A percentile compares a stretch with the other conserved stretches of the same genome.
phyloP scores from a whole-genome alignment of 2,888 invertebrate genomes.

The Neria commutata region DNA sequence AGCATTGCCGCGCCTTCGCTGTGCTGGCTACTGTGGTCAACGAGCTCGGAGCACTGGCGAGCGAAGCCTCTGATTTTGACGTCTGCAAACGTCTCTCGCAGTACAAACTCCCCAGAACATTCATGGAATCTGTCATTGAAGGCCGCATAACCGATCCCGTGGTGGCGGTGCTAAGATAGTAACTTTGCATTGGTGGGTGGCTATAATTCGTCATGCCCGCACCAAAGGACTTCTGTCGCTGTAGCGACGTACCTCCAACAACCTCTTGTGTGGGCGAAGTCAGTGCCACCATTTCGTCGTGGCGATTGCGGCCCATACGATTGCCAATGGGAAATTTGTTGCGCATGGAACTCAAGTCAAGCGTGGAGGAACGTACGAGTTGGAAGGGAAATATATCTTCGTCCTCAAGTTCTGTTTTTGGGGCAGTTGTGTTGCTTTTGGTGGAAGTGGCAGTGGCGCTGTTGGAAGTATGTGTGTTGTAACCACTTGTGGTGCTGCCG shows the following conservation, averaged over 20 bases:
- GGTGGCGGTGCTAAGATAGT: no score
- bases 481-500: background rate
- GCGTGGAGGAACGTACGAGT: conserved; percentile 59
- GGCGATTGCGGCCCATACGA: conserved; percentile 23
- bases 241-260: background rate
- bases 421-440: conserved; percentile 17
- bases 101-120: conserved; percentile 50
- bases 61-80: conserved; percentile 58
- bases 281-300: conserved; percentile 8
- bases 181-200: background rate
- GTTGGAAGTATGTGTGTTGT: background rate
- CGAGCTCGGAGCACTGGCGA: conserved; percentile 38
- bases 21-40: conserved; percentile 25
- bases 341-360: conserved; percentile 65
- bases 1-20: background rate
- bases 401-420: conserved; percentile 42
- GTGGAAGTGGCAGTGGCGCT: background rate
- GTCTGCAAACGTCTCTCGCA: conserved; percentile 61
- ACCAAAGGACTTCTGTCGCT: conserved; percentile 1
- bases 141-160: conserved; percentile 15
- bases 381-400: no score
- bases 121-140: conserved; percentile 16
- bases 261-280: conserved; percentile 4
- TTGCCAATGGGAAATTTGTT: conserved; percentile 67
- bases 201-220: no score